Percentiles rank a stretch among this genome's conserved stretches.
phyloP scores from a whole-genome alignment of 2,113 vertebrate species.

The Apodemus sylvaticus region DNA sequence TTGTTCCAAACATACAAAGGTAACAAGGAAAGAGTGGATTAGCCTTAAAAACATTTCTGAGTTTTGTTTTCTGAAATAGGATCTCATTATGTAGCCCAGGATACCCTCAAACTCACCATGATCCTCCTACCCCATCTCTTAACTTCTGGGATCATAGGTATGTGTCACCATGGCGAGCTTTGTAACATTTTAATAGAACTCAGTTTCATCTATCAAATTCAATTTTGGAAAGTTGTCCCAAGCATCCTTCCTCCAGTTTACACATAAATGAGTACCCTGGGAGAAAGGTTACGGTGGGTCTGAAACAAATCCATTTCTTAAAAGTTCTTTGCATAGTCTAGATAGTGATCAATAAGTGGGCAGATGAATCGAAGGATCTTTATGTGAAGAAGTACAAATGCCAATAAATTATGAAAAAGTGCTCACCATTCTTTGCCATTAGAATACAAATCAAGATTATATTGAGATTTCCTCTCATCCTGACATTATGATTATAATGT shows the following conservation, averaged over 20 bases:
- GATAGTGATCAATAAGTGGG: not conserved
- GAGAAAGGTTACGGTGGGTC: slow-evolving; percentile 8
- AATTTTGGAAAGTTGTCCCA: slow-evolving; percentile 8
- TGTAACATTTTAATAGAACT: slow-evolving; percentile 13
- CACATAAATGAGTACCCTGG: not conserved
- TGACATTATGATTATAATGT: not conserved
- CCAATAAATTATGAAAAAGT: too few relatives aligned
- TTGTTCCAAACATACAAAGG: slow-evolving; percentile 8
- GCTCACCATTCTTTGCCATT: not conserved
- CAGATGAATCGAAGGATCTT: not conserved
- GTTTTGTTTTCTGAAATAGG: not conserved
- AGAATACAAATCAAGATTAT: not conserved
- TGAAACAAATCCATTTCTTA: not conserved
- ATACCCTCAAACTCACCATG: not conserved
- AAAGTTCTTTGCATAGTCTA: not conserved
- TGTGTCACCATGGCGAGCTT: not conserved
- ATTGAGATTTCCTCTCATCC: not conserved
- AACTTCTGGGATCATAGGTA: not conserved
- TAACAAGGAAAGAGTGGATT: slow-evolving; percentile 29
- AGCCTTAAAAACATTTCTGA: not conserved
- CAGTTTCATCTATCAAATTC: not conserved
- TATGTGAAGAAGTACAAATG: not conserved
- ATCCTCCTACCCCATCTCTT: not conserved
- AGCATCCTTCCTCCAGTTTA: slow-evolving; percentile 32
- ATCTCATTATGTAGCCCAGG: not conserved